Evolutionary conservation across 2,888 invertebrate genomes (phyloP).

Genomic region (Abrostola triplasia): DNA sequence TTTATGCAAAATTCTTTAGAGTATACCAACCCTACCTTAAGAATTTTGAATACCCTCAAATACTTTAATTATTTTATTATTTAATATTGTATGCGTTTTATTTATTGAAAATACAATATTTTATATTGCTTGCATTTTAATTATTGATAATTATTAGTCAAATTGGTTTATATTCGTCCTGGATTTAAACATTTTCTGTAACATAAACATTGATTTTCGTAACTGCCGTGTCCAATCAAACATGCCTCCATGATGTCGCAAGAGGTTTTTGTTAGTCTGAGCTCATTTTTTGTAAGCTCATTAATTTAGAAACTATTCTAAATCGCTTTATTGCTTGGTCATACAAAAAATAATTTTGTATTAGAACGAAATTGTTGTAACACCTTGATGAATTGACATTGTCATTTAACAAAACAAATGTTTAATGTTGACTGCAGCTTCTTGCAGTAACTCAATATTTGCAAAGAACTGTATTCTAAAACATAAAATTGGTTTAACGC

Average conservation of each 20-base stretch:
- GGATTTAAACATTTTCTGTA: constrained; percentile 28
- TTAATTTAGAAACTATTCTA: constrained; percentile 45
- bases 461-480: too few relatives aligned
- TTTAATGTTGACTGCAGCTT: too few relatives aligned
- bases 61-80: too few relatives aligned
- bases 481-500: too few relatives aligned
- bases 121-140: too few relatives aligned
- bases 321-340: constrained; percentile 11
- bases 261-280: constrained; percentile 44
- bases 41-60: too few relatives aligned
- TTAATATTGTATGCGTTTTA: not conserved
- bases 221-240: constrained; percentile 50
- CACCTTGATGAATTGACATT: not conserved
- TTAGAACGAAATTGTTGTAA: not conserved
- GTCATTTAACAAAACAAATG: too few relatives aligned
- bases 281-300: constrained; percentile 33
- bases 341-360: not conserved
- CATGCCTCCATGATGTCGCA: constrained; percentile 40
- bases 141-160: not conserved
- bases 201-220: constrained; percentile 49
- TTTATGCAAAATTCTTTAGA: not conserved
- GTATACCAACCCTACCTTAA: too few relatives aligned
- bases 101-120: too few relatives aligned
- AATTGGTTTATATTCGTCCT: constrained; percentile 1
- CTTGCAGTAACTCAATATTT: too few relatives aligned